A percentile compares a stretch with the other conserved stretches of the same genome.
phyloP scores from a whole-genome alignment of 2,113 vertebrate genomes.

The Phyllostomus discolor region DNA sequence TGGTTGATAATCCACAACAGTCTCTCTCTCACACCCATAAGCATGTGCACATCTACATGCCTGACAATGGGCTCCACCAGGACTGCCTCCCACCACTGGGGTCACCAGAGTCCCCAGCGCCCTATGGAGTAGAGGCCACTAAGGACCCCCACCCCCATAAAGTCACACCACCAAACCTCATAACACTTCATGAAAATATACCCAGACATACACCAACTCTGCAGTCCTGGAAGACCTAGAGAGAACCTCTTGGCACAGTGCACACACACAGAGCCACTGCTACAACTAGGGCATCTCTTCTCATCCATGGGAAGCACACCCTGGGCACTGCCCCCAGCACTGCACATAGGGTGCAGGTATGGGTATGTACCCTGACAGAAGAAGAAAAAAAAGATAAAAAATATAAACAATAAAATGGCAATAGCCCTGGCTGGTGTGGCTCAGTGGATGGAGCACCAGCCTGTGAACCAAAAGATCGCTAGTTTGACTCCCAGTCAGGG shows the following conservation, averaged over 20 bases:
- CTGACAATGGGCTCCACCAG: neutral
- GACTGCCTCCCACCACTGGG: neutral
- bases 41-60: neutral
- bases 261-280: neutral
- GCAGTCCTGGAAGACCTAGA: neutral
- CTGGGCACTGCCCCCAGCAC: neutral
- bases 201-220: neutral
- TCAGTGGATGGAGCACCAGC: too few relatives aligned
- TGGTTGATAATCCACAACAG: neutral
- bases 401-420: too few relatives aligned
- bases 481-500: too few relatives aligned
- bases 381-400: too few relatives aligned
- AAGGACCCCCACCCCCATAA: neutral
- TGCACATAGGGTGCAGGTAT: neutral
- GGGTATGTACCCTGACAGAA: neutral
- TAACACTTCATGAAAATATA: neutral
- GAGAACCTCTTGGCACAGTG: neutral
- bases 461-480: too few relatives aligned
- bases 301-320: neutral
- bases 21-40: neutral
- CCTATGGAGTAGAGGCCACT: neutral
- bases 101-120: neutral
- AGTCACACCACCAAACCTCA: neutral
- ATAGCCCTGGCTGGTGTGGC: too few relatives aligned
- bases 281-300: neutral